These are phyloP conservation scores for Pelecanus crispus DNA, from an alignment of 2,113 vertebrate species.

Conservation along the genomic window DNA sequence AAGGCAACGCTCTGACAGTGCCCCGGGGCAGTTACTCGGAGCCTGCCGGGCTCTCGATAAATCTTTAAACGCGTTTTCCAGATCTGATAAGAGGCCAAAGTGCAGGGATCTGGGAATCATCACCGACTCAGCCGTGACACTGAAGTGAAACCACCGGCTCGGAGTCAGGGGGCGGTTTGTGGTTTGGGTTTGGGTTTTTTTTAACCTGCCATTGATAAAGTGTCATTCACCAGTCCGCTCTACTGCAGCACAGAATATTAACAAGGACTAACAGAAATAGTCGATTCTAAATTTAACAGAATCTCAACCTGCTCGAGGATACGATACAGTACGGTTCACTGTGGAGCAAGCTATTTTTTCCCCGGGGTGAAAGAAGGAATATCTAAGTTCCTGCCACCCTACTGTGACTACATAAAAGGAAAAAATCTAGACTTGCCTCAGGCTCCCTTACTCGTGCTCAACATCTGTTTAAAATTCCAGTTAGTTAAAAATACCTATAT, in stretches of 20 bases:
- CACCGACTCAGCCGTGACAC: accelerated
- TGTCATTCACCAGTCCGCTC: background rate
- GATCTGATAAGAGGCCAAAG: background rate
- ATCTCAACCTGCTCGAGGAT: background rate
- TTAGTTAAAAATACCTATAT: conserved; percentile 56
- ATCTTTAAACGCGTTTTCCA: accelerated
- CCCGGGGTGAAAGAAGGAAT: background rate
- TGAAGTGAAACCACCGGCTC: accelerated
- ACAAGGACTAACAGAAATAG: background rate
- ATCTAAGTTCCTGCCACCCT: background rate
- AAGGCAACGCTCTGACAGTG: accelerated
- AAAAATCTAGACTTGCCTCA: background rate
- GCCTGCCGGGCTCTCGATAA: accelerated
- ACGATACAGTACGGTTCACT: background rate
- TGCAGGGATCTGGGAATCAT: accelerated
- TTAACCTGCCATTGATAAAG: background rate
- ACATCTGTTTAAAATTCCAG: conserved; percentile 43
- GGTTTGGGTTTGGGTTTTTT: background rate
- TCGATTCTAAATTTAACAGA: background rate
- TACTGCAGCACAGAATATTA: background rate
- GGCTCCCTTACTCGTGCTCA: background rate
- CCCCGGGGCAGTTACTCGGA: accelerated
- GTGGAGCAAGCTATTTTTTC: background rate
- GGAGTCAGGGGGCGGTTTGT: accelerated
- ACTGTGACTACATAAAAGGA: background rate